Conservation (phyloP, 2,113 vertebrate species). For the Meles meles region DNA sequence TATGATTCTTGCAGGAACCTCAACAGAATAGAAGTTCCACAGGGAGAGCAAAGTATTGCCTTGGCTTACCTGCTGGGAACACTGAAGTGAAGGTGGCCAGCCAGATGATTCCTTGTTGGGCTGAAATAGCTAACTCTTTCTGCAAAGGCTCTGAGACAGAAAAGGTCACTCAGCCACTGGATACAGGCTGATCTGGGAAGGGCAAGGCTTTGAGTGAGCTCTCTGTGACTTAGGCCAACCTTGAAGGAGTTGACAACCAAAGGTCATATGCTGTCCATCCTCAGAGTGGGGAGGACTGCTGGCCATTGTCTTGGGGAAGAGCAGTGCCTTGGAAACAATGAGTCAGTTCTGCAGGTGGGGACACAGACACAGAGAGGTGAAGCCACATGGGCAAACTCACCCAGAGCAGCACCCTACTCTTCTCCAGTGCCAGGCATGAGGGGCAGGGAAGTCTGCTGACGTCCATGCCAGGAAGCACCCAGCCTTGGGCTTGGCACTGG, state of each 20-base stretch:
- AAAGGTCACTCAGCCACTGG: background rate
- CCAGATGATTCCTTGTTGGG: background rate
- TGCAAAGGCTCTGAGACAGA: background rate
- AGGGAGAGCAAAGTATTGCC: no score
- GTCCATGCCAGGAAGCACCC: background rate
- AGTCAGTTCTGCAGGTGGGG: background rate
- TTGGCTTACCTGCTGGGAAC: background rate
- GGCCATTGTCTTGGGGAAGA: background rate
- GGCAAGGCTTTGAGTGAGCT: background rate
- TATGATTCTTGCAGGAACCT: background rate
- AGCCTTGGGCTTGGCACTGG: background rate
- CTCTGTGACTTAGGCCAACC: background rate
- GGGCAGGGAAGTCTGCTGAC: background rate
- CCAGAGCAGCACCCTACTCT: background rate
- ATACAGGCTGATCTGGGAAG: background rate
- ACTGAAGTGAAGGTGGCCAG: background rate
- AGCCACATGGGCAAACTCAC: background rate
- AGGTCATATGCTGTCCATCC: background rate
- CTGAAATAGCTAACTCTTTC: background rate
- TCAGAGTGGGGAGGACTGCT: background rate
- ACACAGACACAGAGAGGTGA: background rate
- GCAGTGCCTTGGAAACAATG: background rate
- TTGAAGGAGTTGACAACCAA: background rate
- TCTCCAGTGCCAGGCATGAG: fast-evolving
- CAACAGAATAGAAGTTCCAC: background rate